A percentile compares a stretch with the other conserved stretches of the same genome.
phyloP scores from a whole-genome alignment of 2,888 invertebrate genomes.

The Arge pagana region DNA sequence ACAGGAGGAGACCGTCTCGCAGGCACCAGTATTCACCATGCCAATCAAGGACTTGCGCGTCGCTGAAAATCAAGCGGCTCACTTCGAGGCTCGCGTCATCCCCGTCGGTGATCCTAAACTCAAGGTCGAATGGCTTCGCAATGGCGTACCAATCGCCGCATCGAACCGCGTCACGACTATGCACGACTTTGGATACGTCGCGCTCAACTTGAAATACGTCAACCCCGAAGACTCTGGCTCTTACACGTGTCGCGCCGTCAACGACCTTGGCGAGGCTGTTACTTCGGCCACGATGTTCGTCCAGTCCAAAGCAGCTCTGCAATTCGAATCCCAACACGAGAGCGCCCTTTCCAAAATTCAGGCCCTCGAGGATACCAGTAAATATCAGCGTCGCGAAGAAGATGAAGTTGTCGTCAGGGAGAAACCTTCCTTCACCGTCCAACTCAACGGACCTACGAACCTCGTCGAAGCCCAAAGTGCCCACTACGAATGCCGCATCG shows the following conservation, averaged over 20 bases:
- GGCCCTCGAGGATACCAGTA: constrained; percentile 80
- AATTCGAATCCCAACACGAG: constrained; percentile 88
- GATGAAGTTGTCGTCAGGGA: constrained; percentile 80
- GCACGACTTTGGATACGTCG: constrained; percentile 98
- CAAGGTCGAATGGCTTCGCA: constrained; percentile 91
- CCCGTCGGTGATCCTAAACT: constrained; percentile 92
- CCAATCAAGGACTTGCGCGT: constrained; percentile 85
- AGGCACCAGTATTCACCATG: constrained; percentile 91
- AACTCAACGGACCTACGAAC: constrained; percentile 83
- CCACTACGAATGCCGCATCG: constrained; percentile 91
- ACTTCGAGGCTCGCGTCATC: constrained; percentile 91
- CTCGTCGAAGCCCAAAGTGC: constrained; percentile 88
- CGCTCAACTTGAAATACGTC: constrained; percentile 91
- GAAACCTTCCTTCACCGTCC: constrained; percentile 83
- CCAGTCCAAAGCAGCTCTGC: constrained; percentile 85
- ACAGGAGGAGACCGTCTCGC: constrained; percentile 79
- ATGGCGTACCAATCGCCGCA: constrained; percentile 90
- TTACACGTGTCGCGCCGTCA: constrained; percentile 91
- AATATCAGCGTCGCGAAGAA: constrained; percentile 79
- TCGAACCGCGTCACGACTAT: constrained; percentile 91
- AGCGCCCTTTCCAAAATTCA: constrained; percentile 85
- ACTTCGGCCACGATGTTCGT: constrained; percentile 91
- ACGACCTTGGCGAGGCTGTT: constrained; percentile 92
- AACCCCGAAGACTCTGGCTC: constrained; percentile 96
- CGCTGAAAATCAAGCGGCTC: constrained; percentile 89